Evolutionary conservation across 2,797 vertebrate species (phyloP), one percentile per base, ranked within the genome.

Genomic region (Alca torda): DNA sequence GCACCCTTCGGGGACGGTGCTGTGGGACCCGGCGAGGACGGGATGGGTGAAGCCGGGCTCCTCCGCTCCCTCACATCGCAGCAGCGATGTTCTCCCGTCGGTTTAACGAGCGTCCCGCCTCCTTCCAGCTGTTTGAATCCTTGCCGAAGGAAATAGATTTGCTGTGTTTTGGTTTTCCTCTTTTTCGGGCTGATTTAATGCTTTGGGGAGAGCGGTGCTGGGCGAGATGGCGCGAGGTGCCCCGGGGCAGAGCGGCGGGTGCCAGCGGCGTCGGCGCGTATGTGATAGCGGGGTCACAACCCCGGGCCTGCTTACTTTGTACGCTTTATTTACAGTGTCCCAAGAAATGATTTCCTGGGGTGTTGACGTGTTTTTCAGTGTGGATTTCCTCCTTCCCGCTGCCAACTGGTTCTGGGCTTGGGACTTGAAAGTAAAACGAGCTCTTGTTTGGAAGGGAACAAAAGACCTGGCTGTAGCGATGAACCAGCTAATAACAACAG

Each of bases 301-400:
- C 83, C n/a, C 9, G 9, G 8, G 5, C 69, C 26, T 3, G 35
- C 45, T 43, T 14, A 6, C 80, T 70, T 45, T 68, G n/a, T 50
- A 4, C 2, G 5, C 43, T 76, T 39, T 84, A 69, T 96, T 95
- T 90, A 95, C 76, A 30, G 0, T 2, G 25, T 48, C 78, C 82
- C 83, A 2, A 57, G 74, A 17, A 92, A n/a, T 33, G 54, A 46
- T 90, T 95, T 96, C 96, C 96, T 91, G 87, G 73, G 54, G 54
- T n/a, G 23, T 9, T 65, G 94, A 6, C 25, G 3, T 46, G 68
- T 35, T 64, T 84, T 85, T 79, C 35, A 10, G 60, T 0, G 11
- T 89, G 87, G 50, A 82, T 96, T 97, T 96, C 96, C 96, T 96
- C 73, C 86, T 84, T 61, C 76, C 39, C 15, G 0, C 79, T 23